These are phyloP conservation scores for Pelobates cultripes DNA, from an alignment of 2,797 vertebrate genomes.

Conservation along the genomic window DNA sequence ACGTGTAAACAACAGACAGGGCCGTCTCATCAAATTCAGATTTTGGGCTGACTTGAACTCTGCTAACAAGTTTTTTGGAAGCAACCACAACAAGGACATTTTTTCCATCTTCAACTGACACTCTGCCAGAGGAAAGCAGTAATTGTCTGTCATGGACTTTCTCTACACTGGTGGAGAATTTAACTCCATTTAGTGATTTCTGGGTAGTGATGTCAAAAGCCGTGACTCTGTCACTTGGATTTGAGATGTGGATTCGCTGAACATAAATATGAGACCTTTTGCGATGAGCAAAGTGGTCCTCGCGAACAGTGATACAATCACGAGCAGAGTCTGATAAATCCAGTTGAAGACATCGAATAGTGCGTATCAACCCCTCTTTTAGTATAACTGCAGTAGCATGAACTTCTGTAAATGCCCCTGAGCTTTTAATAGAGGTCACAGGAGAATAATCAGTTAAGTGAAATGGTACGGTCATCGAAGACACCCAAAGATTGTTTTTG, in stretches of 20 bases:
- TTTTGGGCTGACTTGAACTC: constrained; percentile 83
- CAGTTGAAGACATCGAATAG: constrained; percentile 77
- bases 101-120: constrained; percentile 72
- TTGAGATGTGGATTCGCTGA: constrained; percentile 85
- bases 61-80: constrained; percentile 77
- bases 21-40: constrained; percentile 82
- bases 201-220: constrained; percentile 74
- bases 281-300: constrained; percentile 90
- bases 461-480: constrained; percentile 74
- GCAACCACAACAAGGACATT: constrained; percentile 85
- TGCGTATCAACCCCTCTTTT: constrained; percentile 83
- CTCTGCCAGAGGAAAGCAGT: constrained; percentile 80
- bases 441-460: constrained; percentile 80
- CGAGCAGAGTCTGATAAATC: constrained; percentile 59
- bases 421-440: constrained; percentile 72
- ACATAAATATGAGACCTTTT: constrained; percentile 84
- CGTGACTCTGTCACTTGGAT: constrained; percentile 80
- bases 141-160: constrained; percentile 85
- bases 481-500: constrained; percentile 86
- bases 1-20: constrained; percentile 85
- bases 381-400: constrained; percentile 78
- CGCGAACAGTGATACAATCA: constrained; percentile 84
- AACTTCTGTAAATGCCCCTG: constrained; percentile 71
- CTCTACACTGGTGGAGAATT: constrained; percentile 80
- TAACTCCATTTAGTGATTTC: constrained; percentile 66